A percentile compares a stretch with the other conserved stretches of the same genome.
phyloP scores from a whole-genome alignment of 1,140 invertebrate genomes.

The Sycophaga agraensis region DNA sequence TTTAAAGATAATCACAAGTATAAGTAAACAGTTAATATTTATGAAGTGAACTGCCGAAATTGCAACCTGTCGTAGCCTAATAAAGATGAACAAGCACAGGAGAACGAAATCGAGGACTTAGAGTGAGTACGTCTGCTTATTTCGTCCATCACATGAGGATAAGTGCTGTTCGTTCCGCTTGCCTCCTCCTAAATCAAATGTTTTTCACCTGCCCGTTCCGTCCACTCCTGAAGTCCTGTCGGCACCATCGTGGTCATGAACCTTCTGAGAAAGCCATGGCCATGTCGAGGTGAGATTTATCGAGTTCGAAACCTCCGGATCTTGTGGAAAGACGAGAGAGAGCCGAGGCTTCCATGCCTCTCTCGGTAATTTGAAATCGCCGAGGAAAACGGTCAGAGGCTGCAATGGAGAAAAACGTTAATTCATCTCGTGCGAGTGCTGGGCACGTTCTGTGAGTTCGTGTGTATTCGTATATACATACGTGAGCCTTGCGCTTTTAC shows the following conservation, averaged over 20 bases:
- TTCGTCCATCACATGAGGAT: background rate
- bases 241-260: background rate
- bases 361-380: slow-evolving; percentile 16
- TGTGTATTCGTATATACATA: background rate
- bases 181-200: slow-evolving; percentile 12
- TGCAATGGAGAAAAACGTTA: slow-evolving; percentile 8
- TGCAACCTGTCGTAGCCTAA: too few relatives aligned
- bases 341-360: background rate
- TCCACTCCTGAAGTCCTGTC: too few relatives aligned
- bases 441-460: background rate
- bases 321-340: background rate
- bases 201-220: slow-evolving; percentile 1
- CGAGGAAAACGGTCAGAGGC: background rate
- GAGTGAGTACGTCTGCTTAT: too few relatives aligned
- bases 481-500: too few relatives aligned
- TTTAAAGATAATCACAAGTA: too few relatives aligned
- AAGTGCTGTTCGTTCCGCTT: background rate
- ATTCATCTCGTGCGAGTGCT: slow-evolving; percentile 9
- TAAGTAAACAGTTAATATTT: too few relatives aligned
- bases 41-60: too few relatives aligned
- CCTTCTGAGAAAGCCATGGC: background rate
- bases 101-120: too few relatives aligned
- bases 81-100: too few relatives aligned
- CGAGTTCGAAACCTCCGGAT: slow-evolving; percentile 2
- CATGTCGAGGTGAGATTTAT: slow-evolving; percentile 6